Evolutionary conservation across 1,140 invertebrate genomes (phyloP), one percentile per base, ranked within the genome.

Genomic region (Pantala flavescens): DNA sequence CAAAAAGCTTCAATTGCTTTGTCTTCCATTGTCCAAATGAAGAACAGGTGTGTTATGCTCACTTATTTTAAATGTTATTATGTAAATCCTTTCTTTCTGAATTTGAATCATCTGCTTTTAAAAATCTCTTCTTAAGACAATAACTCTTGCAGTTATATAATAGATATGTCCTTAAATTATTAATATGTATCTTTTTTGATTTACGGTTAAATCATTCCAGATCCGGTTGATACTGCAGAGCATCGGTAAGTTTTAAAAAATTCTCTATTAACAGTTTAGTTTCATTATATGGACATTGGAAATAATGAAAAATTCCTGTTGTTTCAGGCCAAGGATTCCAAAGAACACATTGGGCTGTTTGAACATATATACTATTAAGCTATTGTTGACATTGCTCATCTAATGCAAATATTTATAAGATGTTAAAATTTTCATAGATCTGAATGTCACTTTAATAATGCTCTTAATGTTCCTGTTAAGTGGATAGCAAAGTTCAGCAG

Each of bases 1-100:
- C 86, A 72, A 85, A 82, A 42, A 81, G 84, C 75, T 89, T 88
- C 77, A 80, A 82, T 12, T 88, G 86, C 74, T 84, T 85, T 76
- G 82, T 88, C 24, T 89, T 88, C 82, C 81, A 84, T 76, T 82
- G 84, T 28, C 78, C 80, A 24, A 80, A 83, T 72, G 80, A 82
- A 55, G 80, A 83, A n/a, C 83, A 86, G 77, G 82, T 63, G 12
- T 7, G 49, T 21, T 63, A 7, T 16, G 5, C n/a, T 3, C 1
- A 63, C 9, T 36, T 36, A 63, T 63, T 3, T 19, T 63, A 12
- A 63, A 63, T 63, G 12, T 49, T 49, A 49, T 49, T 49, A 49
- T 49, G 43, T n/a, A n/a, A n/a, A n/a, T n/a, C n/a, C n/a, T n/a
- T n/a, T n/a, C n/a, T n/a, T n/a, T n/a, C n/a, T n/a, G n/a, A n/a